Percentiles rank a stretch among this genome's conserved stretches.
These are phyloP conservation scores for Chroicocephalus ridibundus DNA, from an alignment of 2,113 vertebrate species.

Conservation along the genomic window DNA sequence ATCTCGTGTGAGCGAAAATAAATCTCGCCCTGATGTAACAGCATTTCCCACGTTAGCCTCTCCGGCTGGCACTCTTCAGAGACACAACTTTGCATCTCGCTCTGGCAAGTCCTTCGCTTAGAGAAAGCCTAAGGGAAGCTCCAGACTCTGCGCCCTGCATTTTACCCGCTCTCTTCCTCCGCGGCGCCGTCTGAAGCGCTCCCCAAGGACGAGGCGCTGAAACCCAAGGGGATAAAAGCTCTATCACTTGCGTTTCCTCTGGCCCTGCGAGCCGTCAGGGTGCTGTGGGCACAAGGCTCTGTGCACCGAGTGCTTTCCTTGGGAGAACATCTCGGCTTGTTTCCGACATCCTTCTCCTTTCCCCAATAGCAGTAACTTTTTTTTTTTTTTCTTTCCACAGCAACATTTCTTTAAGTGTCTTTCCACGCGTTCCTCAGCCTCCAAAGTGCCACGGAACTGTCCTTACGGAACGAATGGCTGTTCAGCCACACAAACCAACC, in stretches of 20 bases:
- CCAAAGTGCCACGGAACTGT: neutral
- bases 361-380: too few relatives aligned
- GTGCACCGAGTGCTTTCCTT: neutral
- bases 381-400: neutral
- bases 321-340: neutral
- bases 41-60: neutral
- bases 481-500: neutral
- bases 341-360: neutral
- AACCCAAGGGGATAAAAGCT: neutral
- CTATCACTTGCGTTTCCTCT: neutral
- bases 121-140: neutral
- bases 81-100: accelerated
- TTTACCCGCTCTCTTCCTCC: neutral
- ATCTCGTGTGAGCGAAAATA: neutral
- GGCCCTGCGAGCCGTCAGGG: too few relatives aligned
- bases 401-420: neutral
- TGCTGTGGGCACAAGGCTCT: neutral
- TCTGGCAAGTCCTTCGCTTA: neutral
- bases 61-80: neutral
- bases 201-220: neutral
- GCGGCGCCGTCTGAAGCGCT: neutral
- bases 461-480: neutral
- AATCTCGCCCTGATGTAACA: neutral
- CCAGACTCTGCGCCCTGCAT: neutral
- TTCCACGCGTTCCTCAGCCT: neutral